phyloP scores from a whole-genome alignment of 2,888 invertebrate species.

The Torymus auratus region DNA sequence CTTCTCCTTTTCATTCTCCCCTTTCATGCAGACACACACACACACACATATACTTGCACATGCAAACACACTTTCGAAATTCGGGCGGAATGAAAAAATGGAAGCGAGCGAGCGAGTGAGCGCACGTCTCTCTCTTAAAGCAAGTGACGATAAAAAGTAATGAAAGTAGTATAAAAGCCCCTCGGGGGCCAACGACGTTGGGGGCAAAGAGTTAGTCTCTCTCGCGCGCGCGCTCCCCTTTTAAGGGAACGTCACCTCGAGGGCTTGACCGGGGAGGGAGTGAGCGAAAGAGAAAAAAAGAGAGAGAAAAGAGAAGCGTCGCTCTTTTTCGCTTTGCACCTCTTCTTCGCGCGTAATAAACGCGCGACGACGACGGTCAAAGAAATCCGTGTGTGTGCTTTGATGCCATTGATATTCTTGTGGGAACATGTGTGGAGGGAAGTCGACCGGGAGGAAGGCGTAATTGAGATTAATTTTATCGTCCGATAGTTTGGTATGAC shows the following conservation, averaged over 20 bases:
- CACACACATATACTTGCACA: no score
- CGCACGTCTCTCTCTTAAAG: slow-evolving; percentile 63
- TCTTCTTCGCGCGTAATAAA: slow-evolving; percentile 60
- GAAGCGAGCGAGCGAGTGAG: slow-evolving; percentile 63
- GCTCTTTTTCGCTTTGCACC: slow-evolving; percentile 7
- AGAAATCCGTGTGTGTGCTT: slow-evolving; percentile 49
- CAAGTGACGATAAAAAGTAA: slow-evolving; percentile 73
- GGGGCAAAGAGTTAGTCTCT: slow-evolving; percentile 16
- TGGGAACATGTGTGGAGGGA: no score
- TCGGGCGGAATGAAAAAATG: slow-evolving; percentile 72
- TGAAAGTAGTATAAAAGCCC: slow-evolving; percentile 68
- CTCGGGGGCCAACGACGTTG: slow-evolving; percentile 28
- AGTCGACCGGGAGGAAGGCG: neutral
- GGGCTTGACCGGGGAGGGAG: slow-evolving; percentile 59
- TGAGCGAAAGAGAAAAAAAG: neutral
- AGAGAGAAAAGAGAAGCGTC: no score
- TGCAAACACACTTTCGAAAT: no score
- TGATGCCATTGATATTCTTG: slow-evolving; percentile 20
- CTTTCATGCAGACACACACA: neutral
- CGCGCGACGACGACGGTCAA: slow-evolving; percentile 53
- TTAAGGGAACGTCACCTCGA: slow-evolving; percentile 64
- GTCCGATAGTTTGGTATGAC: neutral
- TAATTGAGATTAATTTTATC: slow-evolving; percentile 24
- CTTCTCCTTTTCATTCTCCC: slow-evolving; percentile 63
- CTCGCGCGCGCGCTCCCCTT: slow-evolving; percentile 53